phyloP scores from a whole-genome alignment of 1,140 invertebrate species.

The Bradynema listronoti region DNA sequence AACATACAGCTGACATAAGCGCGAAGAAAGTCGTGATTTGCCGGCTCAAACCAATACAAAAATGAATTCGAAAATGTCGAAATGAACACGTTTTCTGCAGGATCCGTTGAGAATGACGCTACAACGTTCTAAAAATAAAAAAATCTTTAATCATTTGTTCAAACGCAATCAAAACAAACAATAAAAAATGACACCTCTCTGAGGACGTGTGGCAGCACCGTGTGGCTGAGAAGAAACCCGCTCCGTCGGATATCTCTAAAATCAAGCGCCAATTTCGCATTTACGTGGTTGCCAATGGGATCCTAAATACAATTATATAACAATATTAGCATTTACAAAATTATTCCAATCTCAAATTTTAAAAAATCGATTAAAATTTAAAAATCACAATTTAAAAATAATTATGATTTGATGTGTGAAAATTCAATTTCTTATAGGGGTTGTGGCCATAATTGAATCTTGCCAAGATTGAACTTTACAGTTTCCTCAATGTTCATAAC shows the following conservation, averaged over 20 bases:
- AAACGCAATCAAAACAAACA: conserved; percentile 8
- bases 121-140: neutral
- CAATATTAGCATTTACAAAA: conserved; percentile 7
- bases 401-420: no score
- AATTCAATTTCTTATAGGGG: no score
- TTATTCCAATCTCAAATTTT: no score
- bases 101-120: conserved; percentile 17
- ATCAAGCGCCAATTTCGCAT: conserved; percentile 26
- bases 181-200: conserved; percentile 27
- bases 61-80: conserved; percentile 31
- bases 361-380: no score
- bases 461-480: no score
- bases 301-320: conserved; percentile 29
- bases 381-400: no score
- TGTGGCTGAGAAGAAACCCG: conserved; percentile 37
- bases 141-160: neutral
- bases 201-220: conserved; percentile 39
- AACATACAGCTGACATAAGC: conserved; percentile 42
- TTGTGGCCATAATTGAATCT: no score
- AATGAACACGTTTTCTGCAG: conserved; percentile 22
- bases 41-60: conserved; percentile 47
- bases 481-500: no score
- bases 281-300: conserved; percentile 19
- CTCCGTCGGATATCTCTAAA: conserved; percentile 30
- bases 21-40: conserved; percentile 44